phyloP scores from a whole-genome alignment of 1,140 invertebrate genomes.

The Drosophila tristis region DNA sequence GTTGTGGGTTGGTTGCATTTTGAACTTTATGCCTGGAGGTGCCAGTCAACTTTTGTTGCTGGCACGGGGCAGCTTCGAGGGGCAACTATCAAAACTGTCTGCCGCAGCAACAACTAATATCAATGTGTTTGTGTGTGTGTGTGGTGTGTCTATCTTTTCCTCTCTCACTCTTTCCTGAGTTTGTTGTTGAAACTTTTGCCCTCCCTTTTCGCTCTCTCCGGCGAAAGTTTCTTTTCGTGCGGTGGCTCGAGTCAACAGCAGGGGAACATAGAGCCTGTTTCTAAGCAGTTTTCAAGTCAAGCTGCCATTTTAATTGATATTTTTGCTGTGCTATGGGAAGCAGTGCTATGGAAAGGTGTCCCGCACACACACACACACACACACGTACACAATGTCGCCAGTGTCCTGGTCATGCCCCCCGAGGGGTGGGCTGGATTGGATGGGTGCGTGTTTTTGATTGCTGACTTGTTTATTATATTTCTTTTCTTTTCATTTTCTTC shows the following conservation, averaged over 20 bases:
- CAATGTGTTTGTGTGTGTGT: constrained; percentile 33
- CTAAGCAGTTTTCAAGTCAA: constrained; percentile 64
- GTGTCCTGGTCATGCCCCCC: constrained; percentile 3
- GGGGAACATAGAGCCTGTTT: constrained; percentile 38
- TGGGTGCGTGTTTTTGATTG: constrained; percentile 70
- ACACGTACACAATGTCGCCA: constrained; percentile 45
- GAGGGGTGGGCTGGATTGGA: no score
- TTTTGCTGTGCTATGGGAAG: constrained; percentile 38
- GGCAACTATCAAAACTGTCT: constrained; percentile 74
- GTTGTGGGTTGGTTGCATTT: constrained; percentile 40
- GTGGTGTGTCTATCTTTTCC: constrained; percentile 11
- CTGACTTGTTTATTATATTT: constrained; percentile 72
- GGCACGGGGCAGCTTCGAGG: not conserved
- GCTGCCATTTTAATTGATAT: constrained; percentile 81
- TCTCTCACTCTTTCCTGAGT: not conserved
- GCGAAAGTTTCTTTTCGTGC: constrained; percentile 61
- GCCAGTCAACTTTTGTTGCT: constrained; percentile 45
- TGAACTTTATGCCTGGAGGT: constrained; percentile 46
- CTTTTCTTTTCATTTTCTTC: constrained; percentile 25
- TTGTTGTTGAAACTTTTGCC: constrained; percentile 47
- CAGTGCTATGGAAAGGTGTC: not conserved
- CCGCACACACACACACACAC: constrained; percentile 25
- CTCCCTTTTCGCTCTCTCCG: constrained; percentile 16
- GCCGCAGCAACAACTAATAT: constrained; percentile 42
- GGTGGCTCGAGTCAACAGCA: constrained; percentile 54